These are phyloP conservation scores for Pogonocherus hispidulus DNA, from an alignment of 2,888 invertebrate species.

Conservation along the genomic window DNA sequence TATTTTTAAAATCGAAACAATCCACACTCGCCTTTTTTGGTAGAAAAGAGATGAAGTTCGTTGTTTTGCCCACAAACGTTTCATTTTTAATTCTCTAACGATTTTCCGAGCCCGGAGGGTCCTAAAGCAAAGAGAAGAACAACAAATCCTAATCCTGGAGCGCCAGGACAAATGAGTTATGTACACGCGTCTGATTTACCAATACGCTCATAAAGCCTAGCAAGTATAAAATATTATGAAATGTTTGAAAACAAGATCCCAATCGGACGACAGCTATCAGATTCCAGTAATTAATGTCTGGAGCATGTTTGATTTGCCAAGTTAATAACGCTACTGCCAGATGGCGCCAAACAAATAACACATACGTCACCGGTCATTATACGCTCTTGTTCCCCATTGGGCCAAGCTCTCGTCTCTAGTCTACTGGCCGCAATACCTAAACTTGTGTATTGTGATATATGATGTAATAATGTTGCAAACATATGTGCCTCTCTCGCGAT, in stretches of 20 bases:
- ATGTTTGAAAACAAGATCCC: constrained; percentile 56
- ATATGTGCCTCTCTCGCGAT: constrained; percentile 68
- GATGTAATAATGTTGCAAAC: constrained; percentile 69
- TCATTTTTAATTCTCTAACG: no score
- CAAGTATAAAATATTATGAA: constrained; percentile 49
- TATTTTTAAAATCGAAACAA: no score
- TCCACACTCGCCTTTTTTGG: not conserved
- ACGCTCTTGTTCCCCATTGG: constrained; percentile 42
- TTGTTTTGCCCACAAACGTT: constrained; percentile 5
- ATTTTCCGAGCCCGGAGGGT: not conserved
- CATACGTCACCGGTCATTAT: constrained; percentile 69
- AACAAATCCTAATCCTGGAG: not conserved
- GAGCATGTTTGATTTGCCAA: constrained; percentile 70
- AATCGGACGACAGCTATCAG: constrained; percentile 62
- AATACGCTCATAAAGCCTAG: constrained; percentile 3
- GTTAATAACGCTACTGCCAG: constrained; percentile 71
- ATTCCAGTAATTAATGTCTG: constrained; percentile 68
- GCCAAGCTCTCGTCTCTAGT: constrained; percentile 56
- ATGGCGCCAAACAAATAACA: constrained; percentile 71
- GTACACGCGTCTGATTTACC: constrained; percentile 16
- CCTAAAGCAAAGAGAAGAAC: constrained; percentile 5
- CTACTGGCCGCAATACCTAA: constrained; percentile 66
- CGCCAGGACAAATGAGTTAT: constrained; percentile 13
- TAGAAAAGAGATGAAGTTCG: not conserved
- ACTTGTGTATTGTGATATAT: constrained; percentile 68